These are phyloP conservation scores for Drosophila prosaltans DNA, from an alignment of 1,140 invertebrate species.

Conservation along the genomic window DNA sequence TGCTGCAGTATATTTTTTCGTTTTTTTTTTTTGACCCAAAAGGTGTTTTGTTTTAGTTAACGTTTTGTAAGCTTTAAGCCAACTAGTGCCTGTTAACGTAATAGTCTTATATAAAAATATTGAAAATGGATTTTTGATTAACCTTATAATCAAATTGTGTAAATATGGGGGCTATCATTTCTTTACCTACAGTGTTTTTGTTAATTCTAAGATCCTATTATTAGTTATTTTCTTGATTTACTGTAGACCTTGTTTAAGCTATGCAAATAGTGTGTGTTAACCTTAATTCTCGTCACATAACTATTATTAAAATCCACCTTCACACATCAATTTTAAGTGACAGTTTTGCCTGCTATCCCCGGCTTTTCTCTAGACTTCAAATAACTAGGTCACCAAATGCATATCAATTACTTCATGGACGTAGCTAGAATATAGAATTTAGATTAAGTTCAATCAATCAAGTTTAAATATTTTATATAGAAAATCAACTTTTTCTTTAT, in stretches of 20 bases:
- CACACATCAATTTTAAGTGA: constrained; percentile 38
- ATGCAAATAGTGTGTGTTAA: constrained; percentile 37
- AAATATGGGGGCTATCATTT: neutral
- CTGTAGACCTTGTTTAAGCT: constrained; percentile 38
- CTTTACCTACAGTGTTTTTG: neutral
- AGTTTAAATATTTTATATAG: neutral
- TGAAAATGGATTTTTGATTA: neutral
- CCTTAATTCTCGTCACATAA: constrained; percentile 45
- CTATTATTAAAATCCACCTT: constrained; percentile 28
- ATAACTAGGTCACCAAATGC: constrained; percentile 33
- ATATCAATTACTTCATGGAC: neutral
- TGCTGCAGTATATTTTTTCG: constrained; percentile 53
- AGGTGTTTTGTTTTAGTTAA: constrained; percentile 41
- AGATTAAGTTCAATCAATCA: neutral
- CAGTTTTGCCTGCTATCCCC: constrained; percentile 36
- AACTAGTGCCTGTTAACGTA: neutral
- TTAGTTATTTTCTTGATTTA: neutral
- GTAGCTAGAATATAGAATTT: constrained; percentile 5
- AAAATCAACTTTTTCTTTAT: too few relatives aligned
- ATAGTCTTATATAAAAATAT: constrained; percentile 2
- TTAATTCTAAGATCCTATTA: neutral
- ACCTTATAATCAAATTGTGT: neutral
- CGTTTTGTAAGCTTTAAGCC: neutral
- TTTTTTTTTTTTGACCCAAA: constrained; percentile 25
- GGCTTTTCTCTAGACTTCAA: constrained; percentile 42